Evolutionary conservation across 2,797 vertebrate species (phyloP).

Genomic region (Mormyrus proboscirostris): DNA sequence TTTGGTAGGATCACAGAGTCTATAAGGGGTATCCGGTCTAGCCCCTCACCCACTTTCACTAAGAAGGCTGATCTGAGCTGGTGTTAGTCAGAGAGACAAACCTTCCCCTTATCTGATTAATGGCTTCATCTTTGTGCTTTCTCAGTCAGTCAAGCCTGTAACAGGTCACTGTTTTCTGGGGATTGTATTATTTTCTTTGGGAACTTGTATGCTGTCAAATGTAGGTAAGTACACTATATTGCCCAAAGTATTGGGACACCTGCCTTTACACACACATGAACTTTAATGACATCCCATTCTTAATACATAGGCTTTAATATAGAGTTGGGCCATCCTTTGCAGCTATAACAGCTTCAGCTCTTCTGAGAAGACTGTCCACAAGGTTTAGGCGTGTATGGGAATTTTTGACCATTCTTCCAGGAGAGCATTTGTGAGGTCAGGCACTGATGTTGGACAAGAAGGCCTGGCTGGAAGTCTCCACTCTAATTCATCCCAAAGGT

Average conservation of each 20-base stretch:
- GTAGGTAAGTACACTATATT: slow-evolving; percentile 45
- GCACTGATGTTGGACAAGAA: neutral
- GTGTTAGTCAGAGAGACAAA: slow-evolving; percentile 50
- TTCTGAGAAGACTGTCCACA: neutral
- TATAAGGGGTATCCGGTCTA: neutral
- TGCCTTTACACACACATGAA: no score
- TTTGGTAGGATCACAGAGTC: neutral
- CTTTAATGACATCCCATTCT: neutral
- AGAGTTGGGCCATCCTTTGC: neutral
- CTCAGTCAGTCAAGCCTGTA: slow-evolving; percentile 60
- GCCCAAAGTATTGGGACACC: no score
- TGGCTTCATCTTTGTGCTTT: slow-evolving; percentile 63
- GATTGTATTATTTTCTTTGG: slow-evolving; percentile 49
- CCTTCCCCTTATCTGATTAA: slow-evolving; percentile 70
- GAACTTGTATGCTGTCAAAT: slow-evolving; percentile 53
- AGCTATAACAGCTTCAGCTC: neutral
- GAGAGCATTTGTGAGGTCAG: neutral
- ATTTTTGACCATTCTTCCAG: neutral
- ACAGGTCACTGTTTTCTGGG: slow-evolving; percentile 68
- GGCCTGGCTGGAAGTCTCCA: neutral
- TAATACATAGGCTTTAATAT: neutral
- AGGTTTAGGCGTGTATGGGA: neutral
- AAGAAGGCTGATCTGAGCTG: slow-evolving; percentile 70
- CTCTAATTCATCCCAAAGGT: neutral
- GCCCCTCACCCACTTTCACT: neutral